A percentile compares a stretch with the other conserved stretches of the same genome.
Evolutionary conservation across 2,888 invertebrate genomes (phyloP).

Genomic region (Amitus sp.): DNA sequence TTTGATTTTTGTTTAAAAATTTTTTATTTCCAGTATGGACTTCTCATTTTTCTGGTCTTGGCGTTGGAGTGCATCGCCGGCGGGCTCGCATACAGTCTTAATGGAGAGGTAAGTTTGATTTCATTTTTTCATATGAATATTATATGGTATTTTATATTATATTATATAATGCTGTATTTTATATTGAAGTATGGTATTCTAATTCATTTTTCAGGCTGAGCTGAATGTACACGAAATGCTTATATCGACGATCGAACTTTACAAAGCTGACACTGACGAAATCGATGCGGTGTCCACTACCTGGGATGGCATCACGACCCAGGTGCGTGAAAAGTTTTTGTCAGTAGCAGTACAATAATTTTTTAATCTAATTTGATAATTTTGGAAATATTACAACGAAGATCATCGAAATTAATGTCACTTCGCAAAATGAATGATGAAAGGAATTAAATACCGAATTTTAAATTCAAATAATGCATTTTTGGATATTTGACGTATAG

Average conservation of each 20-base stretch:
- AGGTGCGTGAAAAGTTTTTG: conserved; percentile 55
- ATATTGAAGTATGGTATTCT: background rate
- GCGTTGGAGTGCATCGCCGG: conserved; percentile 74
- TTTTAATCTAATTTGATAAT: no score
- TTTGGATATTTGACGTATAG: no score
- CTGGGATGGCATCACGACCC: conserved; percentile 76
- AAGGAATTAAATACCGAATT: no score
- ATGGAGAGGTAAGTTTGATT: conserved; percentile 70
- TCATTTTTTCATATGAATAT: no score
- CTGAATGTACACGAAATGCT: conserved; percentile 69
- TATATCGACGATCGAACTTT: conserved; percentile 70
- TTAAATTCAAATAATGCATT: no score
- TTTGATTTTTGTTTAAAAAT: conserved; percentile 69
- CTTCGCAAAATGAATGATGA: no score
- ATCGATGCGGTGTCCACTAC: conserved; percentile 74
- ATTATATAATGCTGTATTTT: no score
- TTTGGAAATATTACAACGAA: no score
- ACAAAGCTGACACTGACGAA: conserved; percentile 69
- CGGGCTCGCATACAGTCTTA: conserved; percentile 74
- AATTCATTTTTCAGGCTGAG: conserved; percentile 67
- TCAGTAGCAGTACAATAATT: background rate
- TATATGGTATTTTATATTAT: no score
- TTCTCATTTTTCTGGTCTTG: conserved; percentile 73
- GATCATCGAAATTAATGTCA: no score
- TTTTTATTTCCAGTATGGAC: conserved; percentile 72